A percentile compares a stretch with the other conserved stretches of the same genome.
Evolutionary conservation across 2,797 vertebrate species (phyloP).

Genomic region (Microcaecilia unicolor): DNA sequence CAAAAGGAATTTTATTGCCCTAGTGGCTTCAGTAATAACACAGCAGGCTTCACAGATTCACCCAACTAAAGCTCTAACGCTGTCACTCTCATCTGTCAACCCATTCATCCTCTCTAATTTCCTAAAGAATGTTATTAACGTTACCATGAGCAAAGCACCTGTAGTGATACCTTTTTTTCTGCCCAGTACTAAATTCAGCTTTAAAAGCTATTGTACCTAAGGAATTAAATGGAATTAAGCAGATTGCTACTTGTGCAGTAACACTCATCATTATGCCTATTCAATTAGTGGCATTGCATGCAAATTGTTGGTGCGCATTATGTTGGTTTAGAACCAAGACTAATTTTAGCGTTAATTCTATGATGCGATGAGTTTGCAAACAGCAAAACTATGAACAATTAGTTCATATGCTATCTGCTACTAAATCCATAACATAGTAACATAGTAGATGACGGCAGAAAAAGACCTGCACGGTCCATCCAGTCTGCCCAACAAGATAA

Average conservation of each 20-base stretch:
- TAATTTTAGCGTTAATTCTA: constrained; percentile 1
- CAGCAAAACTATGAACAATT: constrained; percentile 2
- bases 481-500: too few relatives aligned
- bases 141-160: constrained; percentile 1
- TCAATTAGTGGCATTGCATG: constrained; percentile 1
- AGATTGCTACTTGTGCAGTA: constrained; percentile 3
- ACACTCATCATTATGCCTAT: constrained; percentile 2
- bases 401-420: background rate
- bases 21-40: background rate
- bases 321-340: background rate
- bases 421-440: constrained; percentile 3
- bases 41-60: background rate
- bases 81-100: background rate
- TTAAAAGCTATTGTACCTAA: constrained; percentile 2
- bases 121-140: background rate
- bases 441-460: too few relatives aligned
- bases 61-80: background rate
- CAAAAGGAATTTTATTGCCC: constrained; percentile 1
- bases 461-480: too few relatives aligned
- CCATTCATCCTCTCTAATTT: background rate
- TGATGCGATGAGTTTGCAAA: background rate
- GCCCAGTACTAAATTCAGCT: background rate
- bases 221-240: constrained; percentile 3
- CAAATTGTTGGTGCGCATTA: constrained; percentile 5
- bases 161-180: background rate